These are phyloP conservation scores for Trissoscelio sp. DNA, from an alignment of 2,888 invertebrate genomes.

Conservation along the genomic window DNA sequence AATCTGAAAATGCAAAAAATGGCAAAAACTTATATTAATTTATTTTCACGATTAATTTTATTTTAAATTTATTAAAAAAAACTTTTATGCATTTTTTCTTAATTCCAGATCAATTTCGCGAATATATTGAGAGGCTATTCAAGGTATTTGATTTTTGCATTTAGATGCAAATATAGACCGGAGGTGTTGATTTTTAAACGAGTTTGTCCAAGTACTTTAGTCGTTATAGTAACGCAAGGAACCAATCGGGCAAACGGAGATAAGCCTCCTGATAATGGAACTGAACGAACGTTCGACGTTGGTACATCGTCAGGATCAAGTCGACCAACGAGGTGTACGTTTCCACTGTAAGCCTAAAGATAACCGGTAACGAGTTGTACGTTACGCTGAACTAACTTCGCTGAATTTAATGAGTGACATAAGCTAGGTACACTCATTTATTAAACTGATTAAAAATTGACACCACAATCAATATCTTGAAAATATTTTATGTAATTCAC, in stretches of 20 bases:
- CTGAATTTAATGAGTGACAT: slow-evolving; percentile 17
- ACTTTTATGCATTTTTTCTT: too few species aligned
- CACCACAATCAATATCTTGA: too few species aligned
- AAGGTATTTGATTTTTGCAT: slow-evolving; percentile 8
- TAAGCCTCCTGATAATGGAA: slow-evolving; percentile 78
- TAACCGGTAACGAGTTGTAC: slow-evolving; percentile 71
- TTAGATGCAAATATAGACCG: slow-evolving; percentile 15
- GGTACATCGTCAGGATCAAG: slow-evolving; percentile 71
- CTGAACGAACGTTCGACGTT: slow-evolving; percentile 70
- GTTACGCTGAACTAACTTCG: slow-evolving; percentile 34
- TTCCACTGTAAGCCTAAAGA: slow-evolving; percentile 72
- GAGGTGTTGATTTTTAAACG: slow-evolving; percentile 40
- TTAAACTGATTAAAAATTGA: background rate
- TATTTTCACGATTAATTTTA: too few species aligned
- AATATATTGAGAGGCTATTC: background rate
- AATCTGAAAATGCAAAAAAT: too few species aligned
- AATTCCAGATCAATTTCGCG: background rate
- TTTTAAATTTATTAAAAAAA: too few species aligned
- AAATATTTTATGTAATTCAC: too few species aligned
- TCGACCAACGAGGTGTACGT: slow-evolving; percentile 67
- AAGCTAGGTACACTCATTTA: slow-evolving; percentile 19
- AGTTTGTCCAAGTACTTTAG: slow-evolving; percentile 64
- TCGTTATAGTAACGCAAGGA: slow-evolving; percentile 71
- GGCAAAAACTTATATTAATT: too few species aligned
- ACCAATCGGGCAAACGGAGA: slow-evolving; percentile 76